Evolutionary conservation across 2,888 invertebrate species (phyloP).

Genomic region (Hypomecis atomaria): DNA sequence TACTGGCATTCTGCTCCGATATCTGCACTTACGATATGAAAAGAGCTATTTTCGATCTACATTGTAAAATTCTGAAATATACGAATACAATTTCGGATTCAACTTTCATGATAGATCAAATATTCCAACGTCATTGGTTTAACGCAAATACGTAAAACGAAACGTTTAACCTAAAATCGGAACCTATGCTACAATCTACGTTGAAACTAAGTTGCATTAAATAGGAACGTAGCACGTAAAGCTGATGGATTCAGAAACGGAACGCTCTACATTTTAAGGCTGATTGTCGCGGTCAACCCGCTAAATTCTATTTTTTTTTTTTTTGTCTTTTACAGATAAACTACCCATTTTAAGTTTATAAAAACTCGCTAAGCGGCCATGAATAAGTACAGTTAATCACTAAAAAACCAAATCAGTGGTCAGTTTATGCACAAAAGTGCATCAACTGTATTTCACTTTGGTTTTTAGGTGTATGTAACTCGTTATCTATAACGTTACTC

Average conservation of each 20-base stretch:
- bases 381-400: too few relatives aligned
- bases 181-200: neutral
- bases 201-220: neutral
- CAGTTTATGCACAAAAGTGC: too few relatives aligned
- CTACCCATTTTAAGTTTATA: too few relatives aligned
- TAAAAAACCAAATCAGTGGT: too few relatives aligned
- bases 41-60: neutral
- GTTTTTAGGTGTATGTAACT: too few relatives aligned
- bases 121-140: neutral
- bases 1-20: too few relatives aligned
- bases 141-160: neutral
- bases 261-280: conserved; percentile 7
- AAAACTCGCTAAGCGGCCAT: too few relatives aligned
- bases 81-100: neutral
- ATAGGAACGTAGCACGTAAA: neutral
- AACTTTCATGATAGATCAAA: conserved; percentile 4
- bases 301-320: neutral
- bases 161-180: neutral
- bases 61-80: neutral
- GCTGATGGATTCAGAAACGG: neutral
- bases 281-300: neutral
- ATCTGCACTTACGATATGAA: too few relatives aligned
- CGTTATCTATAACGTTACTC: too few relatives aligned
- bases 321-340: neutral
- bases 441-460: too few relatives aligned